Conservation (phyloP, 2,797 vertebrate species). For the Gobio occitaniae region DNA sequence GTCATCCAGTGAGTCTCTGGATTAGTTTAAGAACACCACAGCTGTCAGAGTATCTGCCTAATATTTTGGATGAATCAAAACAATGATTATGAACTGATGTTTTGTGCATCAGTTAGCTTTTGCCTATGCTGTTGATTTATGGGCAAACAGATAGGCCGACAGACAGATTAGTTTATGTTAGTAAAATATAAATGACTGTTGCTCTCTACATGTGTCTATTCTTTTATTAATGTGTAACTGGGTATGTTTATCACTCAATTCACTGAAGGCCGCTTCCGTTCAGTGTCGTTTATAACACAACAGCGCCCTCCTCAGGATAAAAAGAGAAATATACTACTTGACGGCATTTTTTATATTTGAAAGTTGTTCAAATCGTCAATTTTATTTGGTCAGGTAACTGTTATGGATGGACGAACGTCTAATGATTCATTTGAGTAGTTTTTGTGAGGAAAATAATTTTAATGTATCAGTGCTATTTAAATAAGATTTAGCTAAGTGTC, state of each 20-base stretch:
- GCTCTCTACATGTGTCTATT: neutral
- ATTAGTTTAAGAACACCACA: slow-evolving; percentile 21
- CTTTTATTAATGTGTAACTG: neutral
- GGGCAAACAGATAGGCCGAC: neutral
- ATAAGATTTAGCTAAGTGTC: neutral
- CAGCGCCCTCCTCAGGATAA: neutral
- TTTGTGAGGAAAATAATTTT: neutral
- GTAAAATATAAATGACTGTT: no score
- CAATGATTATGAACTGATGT: neutral
- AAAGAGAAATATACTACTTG: neutral
- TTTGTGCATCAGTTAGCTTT: neutral
- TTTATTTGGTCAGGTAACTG: neutral
- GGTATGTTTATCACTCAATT: neutral
- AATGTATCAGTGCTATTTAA: neutral
- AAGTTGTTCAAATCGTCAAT: neutral
- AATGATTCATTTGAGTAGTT: neutral
- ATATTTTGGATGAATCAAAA: neutral
- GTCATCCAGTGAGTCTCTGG: slow-evolving; percentile 5
- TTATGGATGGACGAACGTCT: neutral
- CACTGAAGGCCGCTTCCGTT: neutral
- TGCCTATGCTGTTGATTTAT: neutral
- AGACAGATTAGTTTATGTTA: neutral
- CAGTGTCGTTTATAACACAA: neutral
- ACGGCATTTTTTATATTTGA: neutral
- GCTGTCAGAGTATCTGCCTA: neutral